A percentile compares a stretch with the other conserved stretches of the same genome.
phyloP scores from a whole-genome alignment of 1,140 invertebrate species.

The Eriocheir sinensis region DNA sequence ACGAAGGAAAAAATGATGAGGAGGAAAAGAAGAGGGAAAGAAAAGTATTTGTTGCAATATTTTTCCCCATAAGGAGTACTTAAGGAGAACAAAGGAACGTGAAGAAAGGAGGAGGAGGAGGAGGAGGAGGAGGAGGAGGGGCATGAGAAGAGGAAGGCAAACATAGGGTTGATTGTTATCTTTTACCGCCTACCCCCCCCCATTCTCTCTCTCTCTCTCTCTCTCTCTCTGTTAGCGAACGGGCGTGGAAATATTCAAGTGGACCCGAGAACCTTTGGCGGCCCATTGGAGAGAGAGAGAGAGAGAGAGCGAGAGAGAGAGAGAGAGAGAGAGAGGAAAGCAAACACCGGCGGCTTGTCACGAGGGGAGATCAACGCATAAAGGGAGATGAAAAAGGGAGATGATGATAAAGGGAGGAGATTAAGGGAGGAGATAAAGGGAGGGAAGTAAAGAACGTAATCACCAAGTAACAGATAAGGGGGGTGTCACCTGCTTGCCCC shows the following conservation, averaged over 20 bases:
- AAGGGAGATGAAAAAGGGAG: neutral
- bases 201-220: conserved; percentile 22
- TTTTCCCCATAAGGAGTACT: neutral
- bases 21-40: neutral
- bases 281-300: neutral
- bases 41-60: neutral
- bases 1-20: neutral
- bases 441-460: no score
- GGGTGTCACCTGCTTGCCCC: neutral
- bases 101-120: neutral
- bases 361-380: neutral
- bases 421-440: neutral
- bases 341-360: no score
- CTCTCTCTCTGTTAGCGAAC: neutral
- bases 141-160: neutral
- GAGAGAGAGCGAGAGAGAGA: neutral
- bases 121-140: conserved; percentile 1
- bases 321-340: neutral
- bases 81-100: neutral
- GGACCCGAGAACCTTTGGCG: neutral
- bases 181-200: conserved; percentile 4
- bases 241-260: conserved; percentile 2
- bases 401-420: neutral
- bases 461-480: no score
- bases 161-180: neutral